Evolutionary conservation across 2,113 vertebrate genomes (phyloP), one percentile per base, ranked within the genome.

Genomic region (Eolophus roseicapilla): DNA sequence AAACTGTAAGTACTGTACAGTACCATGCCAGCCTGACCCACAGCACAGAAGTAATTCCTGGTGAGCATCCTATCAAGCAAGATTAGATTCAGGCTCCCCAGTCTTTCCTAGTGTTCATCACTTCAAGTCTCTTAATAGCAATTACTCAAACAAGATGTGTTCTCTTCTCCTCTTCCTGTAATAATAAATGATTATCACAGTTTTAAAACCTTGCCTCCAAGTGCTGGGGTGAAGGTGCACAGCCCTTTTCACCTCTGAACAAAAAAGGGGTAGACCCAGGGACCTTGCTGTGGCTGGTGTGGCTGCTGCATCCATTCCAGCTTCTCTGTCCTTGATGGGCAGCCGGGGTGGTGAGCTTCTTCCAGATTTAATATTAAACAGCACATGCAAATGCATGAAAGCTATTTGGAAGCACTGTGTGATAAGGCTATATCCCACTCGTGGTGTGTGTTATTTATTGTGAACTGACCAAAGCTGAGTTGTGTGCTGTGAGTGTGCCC

Each of bases 361-460:
- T 55, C 4, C 41, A 62, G 65, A 57, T 64, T 74, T 44, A 80
- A 63, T 74, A 59, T 63, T 90, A 64, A 92, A 74, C 13, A 79
- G 23, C 29, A 29, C 25, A 29, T 14, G 17, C 11, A 71, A 9
- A 23, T 3, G 5, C 52, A 13, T 13, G n/a, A 46, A 70, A 62
- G 29, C 10, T 69, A 27, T 50, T 69, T 47, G 49, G 29, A 55
- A 69, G 46, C 11, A 6, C 8, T 73, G 68, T 35, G 52, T 77
- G 57, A 59, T 79, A 88, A 64, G 16, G 59, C 23, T 15, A 6
- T 33, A 11, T 9, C 57, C n/a, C 4, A 7, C 13, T 20, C 3
- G 1, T 0, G 1, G 3, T 13, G 19, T 53, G 25, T 62, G 3
- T 39, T 37, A 19, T 52, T 12, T 31, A 19, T 5, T 16, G 23